Evolutionary conservation across 2,113 vertebrate genomes (phyloP).

Genomic region (Lota lota): DNA sequence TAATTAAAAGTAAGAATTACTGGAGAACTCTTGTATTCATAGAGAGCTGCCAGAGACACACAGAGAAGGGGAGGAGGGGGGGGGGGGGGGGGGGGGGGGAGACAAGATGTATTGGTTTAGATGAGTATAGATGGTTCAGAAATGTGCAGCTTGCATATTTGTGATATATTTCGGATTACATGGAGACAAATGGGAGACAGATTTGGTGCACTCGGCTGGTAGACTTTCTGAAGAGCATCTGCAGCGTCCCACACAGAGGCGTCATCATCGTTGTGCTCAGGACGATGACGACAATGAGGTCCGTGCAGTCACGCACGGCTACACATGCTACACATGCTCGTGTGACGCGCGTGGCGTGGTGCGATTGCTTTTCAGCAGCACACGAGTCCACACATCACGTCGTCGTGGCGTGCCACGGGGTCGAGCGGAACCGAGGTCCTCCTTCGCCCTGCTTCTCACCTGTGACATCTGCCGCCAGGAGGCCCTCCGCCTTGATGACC

Average conservation of each 20-base stretch:
- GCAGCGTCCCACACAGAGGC: no score
- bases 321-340: no score
- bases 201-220: not conserved
- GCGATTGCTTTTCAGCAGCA: no score
- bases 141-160: slow-evolving; percentile 55
- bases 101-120: slow-evolving; percentile 65
- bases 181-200: not conserved
- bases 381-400: no score
- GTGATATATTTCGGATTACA: no score
- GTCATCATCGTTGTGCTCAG: no score
- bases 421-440: no score
- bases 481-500: slow-evolving; percentile 93
- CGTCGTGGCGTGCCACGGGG: no score
- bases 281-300: no score
- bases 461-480: slow-evolving; percentile 98
- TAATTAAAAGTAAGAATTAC: slow-evolving; percentile 80
- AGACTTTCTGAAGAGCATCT: no score
- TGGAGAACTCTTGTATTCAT: slow-evolving; percentile 64
- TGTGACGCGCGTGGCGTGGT: no score
- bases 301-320: no score
- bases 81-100: slow-evolving; percentile 10
- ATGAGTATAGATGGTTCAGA: slow-evolving; percentile 59
- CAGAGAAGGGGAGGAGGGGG: slow-evolving; percentile 30
- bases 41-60: slow-evolving; percentile 51
- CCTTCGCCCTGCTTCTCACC: slow-evolving; percentile 68